A percentile compares a stretch with the other conserved stretches of the same genome.
Conservation (phyloP, 2,797 vertebrate species). For the Percopsis omiscomaycus region DNA sequence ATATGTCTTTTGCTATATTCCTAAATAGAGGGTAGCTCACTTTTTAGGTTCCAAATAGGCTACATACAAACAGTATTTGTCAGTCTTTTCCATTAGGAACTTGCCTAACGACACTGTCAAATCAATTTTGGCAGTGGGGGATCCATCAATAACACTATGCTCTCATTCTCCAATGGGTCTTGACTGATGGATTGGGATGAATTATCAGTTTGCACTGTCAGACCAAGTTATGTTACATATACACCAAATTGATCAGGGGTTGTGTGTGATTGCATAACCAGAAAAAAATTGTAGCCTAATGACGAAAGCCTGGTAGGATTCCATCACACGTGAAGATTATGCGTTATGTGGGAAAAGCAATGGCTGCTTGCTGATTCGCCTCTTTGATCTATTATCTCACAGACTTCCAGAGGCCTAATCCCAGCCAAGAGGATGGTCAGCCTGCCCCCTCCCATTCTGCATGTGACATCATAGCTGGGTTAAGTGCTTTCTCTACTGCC, state of each 20-base stretch:
- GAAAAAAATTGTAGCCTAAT: constrained; percentile 26
- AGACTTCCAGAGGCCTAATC: constrained; percentile 77
- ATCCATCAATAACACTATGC: background rate
- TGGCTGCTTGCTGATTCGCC: constrained; percentile 56
- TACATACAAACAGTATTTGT: too few relatives aligned
- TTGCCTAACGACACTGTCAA: too few relatives aligned
- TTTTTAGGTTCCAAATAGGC: too few relatives aligned
- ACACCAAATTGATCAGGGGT: background rate
- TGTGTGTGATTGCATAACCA: constrained; percentile 34
- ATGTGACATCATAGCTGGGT: constrained; percentile 59
- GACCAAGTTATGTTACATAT: constrained; percentile 23
- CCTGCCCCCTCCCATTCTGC: constrained; percentile 27
- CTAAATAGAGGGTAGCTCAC: too few relatives aligned
- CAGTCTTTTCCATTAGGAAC: too few relatives aligned
- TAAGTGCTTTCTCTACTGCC: constrained; percentile 46
- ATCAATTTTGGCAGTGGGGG: background rate
- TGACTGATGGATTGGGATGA: background rate
- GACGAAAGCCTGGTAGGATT: constrained; percentile 49
- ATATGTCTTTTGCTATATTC: too few relatives aligned
- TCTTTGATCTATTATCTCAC: constrained; percentile 82
- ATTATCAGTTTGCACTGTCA: constrained; percentile 8
- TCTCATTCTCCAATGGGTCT: background rate
- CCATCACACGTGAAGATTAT: constrained; percentile 60
- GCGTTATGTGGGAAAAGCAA: constrained; percentile 61
- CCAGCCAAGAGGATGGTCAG: constrained; percentile 55